These are phyloP conservation scores for Phalera bucephala DNA, from an alignment of 2,888 invertebrate species.

Conservation along the genomic window DNA sequence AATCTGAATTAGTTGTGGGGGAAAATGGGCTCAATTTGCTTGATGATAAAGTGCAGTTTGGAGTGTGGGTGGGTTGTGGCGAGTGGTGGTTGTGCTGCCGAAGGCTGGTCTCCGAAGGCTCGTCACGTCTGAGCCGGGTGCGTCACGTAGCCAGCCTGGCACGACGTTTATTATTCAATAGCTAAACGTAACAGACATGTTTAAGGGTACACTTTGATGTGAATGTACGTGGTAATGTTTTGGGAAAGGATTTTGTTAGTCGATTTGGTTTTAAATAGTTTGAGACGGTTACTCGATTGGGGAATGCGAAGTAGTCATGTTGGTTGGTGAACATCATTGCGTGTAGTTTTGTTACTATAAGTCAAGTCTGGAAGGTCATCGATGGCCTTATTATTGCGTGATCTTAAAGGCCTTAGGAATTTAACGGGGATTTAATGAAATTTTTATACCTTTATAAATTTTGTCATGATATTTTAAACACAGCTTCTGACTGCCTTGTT, in stretches of 20 bases:
- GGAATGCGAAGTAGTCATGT: too few relatives aligned
- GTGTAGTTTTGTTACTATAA: too few relatives aligned
- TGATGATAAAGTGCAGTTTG: constrained; percentile 56
- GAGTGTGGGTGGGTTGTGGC: constrained; percentile 34
- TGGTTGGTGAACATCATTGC: too few relatives aligned
- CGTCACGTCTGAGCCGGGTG: constrained; percentile 55
- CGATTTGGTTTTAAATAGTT: neutral
- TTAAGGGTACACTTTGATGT: constrained; percentile 34
- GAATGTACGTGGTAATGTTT: constrained; percentile 6
- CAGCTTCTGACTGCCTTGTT: too few relatives aligned
- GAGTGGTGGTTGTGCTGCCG: constrained; percentile 38
- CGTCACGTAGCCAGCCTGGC: constrained; percentile 47
- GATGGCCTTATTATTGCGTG: too few relatives aligned
- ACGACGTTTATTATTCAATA: constrained; percentile 71
- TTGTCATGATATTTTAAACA: too few relatives aligned
- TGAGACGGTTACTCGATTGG: neutral
- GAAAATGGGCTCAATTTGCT: constrained; percentile 35
- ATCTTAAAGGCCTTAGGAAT: too few relatives aligned
- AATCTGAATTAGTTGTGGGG: constrained; percentile 34
- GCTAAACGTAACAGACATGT: constrained; percentile 66
- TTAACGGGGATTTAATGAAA: too few relatives aligned
- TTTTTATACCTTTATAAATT: too few relatives aligned
- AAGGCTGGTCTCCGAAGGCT: constrained; percentile 42
- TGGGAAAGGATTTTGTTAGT: neutral
- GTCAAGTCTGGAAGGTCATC: too few relatives aligned